These are phyloP conservation scores for Isichthys henryi DNA, from an alignment of 2,113 vertebrate species.

Conservation along the genomic window DNA sequence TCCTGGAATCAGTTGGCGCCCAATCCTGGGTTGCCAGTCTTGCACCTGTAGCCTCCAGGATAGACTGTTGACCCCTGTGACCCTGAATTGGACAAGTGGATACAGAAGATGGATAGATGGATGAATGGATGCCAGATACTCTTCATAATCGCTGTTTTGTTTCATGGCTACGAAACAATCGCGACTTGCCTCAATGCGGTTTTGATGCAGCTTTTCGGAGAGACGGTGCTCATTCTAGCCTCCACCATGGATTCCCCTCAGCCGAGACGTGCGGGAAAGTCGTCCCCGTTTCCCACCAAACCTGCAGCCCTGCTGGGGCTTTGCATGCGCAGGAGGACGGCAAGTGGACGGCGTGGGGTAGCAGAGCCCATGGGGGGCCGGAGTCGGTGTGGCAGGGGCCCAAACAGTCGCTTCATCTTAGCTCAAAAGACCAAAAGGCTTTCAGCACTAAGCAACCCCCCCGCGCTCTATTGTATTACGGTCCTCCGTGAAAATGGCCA, in stretches of 20 bases:
- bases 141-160: neutral
- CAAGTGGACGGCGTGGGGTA: neutral
- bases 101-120: neutral
- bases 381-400: constrained; percentile 15
- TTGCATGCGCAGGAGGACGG: neutral
- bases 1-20: neutral
- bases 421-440: constrained; percentile 36
- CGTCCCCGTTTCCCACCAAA: neutral
- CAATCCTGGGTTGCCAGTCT: neutral
- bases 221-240: neutral
- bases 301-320: neutral
- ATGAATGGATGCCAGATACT: neutral
- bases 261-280: neutral
- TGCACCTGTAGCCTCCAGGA: neutral
- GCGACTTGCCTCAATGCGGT: neutral
- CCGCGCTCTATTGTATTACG: neutral
- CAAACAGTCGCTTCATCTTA: constrained; percentile 33
- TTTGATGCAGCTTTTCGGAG: neutral
- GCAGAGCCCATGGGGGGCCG: neutral
- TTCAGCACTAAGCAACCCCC: constrained; percentile 31
- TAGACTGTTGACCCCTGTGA: neutral
- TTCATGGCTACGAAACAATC: too few species aligned
- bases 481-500: neutral
- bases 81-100: neutral
- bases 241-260: neutral